These are phyloP conservation scores for Drosophila navojoa DNA, from an alignment of 1,140 invertebrate genomes.

Conservation along the genomic window DNA sequence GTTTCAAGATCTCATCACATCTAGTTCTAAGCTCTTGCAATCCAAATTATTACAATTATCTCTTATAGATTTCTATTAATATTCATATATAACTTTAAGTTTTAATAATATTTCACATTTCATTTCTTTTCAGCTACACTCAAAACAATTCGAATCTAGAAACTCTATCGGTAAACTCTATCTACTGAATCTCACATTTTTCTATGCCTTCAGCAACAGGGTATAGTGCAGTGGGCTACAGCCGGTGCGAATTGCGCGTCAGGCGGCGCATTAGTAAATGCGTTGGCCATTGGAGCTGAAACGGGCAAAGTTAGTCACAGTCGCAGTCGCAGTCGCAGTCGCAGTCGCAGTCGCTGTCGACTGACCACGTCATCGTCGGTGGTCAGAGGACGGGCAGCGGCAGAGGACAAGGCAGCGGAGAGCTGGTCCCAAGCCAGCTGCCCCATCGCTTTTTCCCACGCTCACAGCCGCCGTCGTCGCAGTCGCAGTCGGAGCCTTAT, in stretches of 20 bases:
- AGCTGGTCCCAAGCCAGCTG: constrained; percentile 29
- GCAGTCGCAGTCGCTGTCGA: not conserved
- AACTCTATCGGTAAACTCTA: too few relatives aligned
- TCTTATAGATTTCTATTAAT: too few relatives aligned
- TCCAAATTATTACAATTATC: too few relatives aligned
- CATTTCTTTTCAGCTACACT: too few relatives aligned
- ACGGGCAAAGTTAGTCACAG: constrained; percentile 10
- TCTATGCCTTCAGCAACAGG: not conserved
- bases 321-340: not conserved
- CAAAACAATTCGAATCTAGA: too few relatives aligned
- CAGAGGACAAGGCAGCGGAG: not conserved
- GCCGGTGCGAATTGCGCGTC: not conserved
- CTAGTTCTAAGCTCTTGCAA: too few relatives aligned
- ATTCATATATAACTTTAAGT: too few relatives aligned
- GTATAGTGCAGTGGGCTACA: not conserved
- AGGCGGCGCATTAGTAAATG: constrained; percentile 67
- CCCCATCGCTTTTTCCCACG: constrained; percentile 66
- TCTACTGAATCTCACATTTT: too few relatives aligned
- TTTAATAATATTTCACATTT: too few relatives aligned
- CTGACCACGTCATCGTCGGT: constrained; percentile 31
- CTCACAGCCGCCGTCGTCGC: constrained; percentile 34
- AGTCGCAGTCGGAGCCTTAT: constrained; percentile 40
- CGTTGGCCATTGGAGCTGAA: constrained; percentile 46
- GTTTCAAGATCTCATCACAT: too few relatives aligned
- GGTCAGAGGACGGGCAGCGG: constrained; percentile 10